Base-by-base conservation (phyloP, 92 coral and sea anemone species). In the Heliopora coerulea region DNA sequence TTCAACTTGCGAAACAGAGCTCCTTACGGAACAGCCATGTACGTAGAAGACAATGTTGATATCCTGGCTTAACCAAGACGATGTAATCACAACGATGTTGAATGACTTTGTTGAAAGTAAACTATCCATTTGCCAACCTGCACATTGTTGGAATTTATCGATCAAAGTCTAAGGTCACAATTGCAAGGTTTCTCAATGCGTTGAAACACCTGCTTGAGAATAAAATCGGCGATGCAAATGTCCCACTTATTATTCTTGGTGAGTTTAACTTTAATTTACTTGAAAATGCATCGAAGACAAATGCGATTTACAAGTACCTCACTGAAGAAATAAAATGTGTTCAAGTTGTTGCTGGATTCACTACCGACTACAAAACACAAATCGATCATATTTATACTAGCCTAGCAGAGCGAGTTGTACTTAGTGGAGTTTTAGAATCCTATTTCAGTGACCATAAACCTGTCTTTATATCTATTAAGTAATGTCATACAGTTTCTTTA, bases 361-460 rank as follows among this genome's bases (percentile, higher is more conserved):
- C 84, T 28, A 83, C 84, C 57, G 87, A 86, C 63, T 78, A 79
- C 42, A 66, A 76, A 23, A 62, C 90, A 49, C 72, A n/a, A 41
- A 65, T 65, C 23, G 72, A 65, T 78, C 81, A 86, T 39, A 82
- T 86, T 46, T 78, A 82, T 44, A 82, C 84, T 65, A 83, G 79
- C 56, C 35, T 82, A 62, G 84, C 90, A 25, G 69, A 79, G 37
- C 37, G 65, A 52, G 72, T 79, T 40, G 63, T 65, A 68, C 56
- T 57, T 67, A 65, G 60, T 6, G 85, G 84, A 13, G 81, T 86
- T 81, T 74, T 86, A 20, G 91, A 86, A 60, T 82, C 84, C 35
- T 86, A 86, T 73, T 86, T 70, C 65, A 86, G 87, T 75, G 90
- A 86, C 73, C 90, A 86, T 83, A 86, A 86, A 74, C 86, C 86